Base-by-base conservation (phyloP, 2,888 invertebrate species). In the Pogonocherus hispidulus region DNA sequence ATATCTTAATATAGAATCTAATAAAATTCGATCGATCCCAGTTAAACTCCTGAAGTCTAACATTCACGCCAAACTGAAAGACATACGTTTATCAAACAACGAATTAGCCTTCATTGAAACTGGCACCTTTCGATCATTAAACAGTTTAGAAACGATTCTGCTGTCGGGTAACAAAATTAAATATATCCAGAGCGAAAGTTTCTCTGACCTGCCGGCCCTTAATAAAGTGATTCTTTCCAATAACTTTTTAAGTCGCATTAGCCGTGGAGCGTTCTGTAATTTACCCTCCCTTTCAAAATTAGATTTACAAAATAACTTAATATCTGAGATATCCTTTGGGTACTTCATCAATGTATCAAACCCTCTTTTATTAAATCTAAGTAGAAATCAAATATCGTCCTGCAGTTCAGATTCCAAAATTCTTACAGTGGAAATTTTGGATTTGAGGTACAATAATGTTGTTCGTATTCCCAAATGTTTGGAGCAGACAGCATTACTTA, bases 1-100 rank as follows among this genome's bases (percentile, higher is more conserved):
- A 81, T 95, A 95, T 85, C 87, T 96, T 66, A 96, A 96, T 84
- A 86, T 97, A 80, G 95, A 95, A 81, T 94, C 94, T 63, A 97
- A 97, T 85, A 90, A 93, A 78, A 88, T 97, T 9, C 90, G 91
- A 69, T 88, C 89, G 47, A 87, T 96, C 66, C 92, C 93, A 0
- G 86, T 88, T 35, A 90, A 90, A 70, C 86, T 94, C 52, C 92
- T 95, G 77, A 89, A 91, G 77, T 87, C 90, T 1, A 91, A 90
- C 63, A 86, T 91, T 3, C 94, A 95, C 76, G 87, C 90, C 8
- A 90, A 92, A 76, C 84, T 96, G 59, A 91, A 90, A 63, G 94
- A 95, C 83, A 88, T 96, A 44, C 91, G 95, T 78, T 87, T 96
- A 63, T 93, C 94, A 2, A 93, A 94, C 83, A 96, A 96, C 86